phyloP scores from a whole-genome alignment of 2,113 vertebrate species.

The Apeltes quadracus region DNA sequence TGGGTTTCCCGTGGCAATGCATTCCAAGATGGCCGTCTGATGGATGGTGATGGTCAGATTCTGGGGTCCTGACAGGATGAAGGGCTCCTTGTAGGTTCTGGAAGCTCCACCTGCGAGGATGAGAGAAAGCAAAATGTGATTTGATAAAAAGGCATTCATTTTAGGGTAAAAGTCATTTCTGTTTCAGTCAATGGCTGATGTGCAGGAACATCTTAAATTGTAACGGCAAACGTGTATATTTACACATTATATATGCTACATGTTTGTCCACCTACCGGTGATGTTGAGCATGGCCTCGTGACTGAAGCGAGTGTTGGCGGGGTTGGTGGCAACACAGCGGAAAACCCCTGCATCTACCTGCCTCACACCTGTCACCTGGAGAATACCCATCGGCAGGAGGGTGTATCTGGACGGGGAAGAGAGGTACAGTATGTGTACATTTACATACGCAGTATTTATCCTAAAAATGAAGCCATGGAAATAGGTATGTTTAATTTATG shows the following conservation, averaged over 20 bases:
- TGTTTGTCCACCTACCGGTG: slow-evolving; percentile 55
- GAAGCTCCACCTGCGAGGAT: slow-evolving; percentile 63
- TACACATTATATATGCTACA: too few species aligned
- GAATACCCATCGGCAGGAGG: slow-evolving; percentile 80
- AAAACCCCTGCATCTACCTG: slow-evolving; percentile 73
- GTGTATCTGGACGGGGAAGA: slow-evolving; percentile 73
- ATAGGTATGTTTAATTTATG: not conserved
- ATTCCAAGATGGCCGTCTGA: slow-evolving; percentile 80
- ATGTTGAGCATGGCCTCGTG: slow-evolving; percentile 76
- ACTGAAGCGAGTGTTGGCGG: slow-evolving; percentile 77
- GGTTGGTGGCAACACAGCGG: slow-evolving; percentile 76
- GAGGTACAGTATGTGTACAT: not conserved
- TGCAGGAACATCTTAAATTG: not conserved
- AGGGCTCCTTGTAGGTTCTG: slow-evolving; percentile 78
- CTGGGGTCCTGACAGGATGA: slow-evolving; percentile 84
- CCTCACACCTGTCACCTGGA: slow-evolving; percentile 77
- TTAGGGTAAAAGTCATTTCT: not conserved
- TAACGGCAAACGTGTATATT: too few species aligned
- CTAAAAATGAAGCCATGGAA: not conserved
- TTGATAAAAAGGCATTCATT: not conserved
- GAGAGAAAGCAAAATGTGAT: not conserved
- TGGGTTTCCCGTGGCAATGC: slow-evolving; percentile 80
- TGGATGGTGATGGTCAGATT: slow-evolving; percentile 81
- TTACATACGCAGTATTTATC: not conserved
- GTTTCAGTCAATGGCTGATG: not conserved